These are phyloP conservation scores for Threskiornis aethiopicus DNA, from an alignment of 2,797 vertebrate genomes.

Conservation along the genomic window DNA sequence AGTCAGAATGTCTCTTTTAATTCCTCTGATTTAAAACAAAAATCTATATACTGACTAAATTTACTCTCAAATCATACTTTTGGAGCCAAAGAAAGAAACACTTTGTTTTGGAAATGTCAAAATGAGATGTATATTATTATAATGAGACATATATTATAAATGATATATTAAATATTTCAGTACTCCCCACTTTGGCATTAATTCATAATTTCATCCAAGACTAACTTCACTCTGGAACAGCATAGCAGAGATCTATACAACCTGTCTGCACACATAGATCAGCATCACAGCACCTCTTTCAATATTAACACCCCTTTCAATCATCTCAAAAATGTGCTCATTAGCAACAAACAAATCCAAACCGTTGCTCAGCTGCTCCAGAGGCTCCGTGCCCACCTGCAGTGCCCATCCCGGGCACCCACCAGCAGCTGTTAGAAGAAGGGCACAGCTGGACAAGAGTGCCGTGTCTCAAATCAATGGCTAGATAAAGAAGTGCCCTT, in stretches of 20 bases:
- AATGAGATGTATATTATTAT: neutral
- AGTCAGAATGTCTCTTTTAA: neutral
- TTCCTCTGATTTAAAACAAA: neutral
- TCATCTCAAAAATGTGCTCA: neutral
- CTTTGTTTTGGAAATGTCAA: neutral
- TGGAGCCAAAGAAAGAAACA: neutral
- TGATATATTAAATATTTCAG: neutral
- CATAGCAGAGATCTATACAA: neutral
- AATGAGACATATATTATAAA: neutral
- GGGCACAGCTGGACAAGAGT: neutral
- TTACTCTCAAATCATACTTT: neutral
- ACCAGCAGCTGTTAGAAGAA: neutral
- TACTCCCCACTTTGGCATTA: neutral
- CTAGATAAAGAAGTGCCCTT: neutral
- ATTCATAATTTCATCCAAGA: neutral
- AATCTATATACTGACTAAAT: neutral
- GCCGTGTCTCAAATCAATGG: rapidly evolving
- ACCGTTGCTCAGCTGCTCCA: rapidly evolving
- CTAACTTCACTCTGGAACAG: neutral
- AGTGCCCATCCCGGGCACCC: neutral
- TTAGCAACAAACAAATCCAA: neutral
- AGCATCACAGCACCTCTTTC: neutral
- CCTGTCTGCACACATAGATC: neutral
- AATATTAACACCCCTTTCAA: neutral
- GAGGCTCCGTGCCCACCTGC: rapidly evolving